Evolutionary conservation across 1,140 invertebrate species (phyloP).

Genomic region (Drosophila sp.): DNA sequence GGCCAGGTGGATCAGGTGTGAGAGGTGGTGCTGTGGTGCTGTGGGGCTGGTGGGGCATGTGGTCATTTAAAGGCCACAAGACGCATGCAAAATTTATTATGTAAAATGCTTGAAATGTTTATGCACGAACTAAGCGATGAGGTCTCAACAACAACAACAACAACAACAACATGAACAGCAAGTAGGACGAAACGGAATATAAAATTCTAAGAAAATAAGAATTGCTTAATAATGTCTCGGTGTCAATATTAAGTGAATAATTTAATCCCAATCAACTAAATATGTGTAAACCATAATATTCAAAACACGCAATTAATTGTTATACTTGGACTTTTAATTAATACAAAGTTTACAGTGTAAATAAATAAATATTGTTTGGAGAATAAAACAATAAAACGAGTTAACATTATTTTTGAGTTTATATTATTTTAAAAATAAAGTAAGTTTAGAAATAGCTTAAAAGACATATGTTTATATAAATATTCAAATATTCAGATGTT

Average conservation of each 20-base stretch:
- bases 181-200: too few relatives aligned
- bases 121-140: not conserved
- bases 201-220: not conserved
- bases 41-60: conserved; percentile 22
- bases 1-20: conserved; percentile 6
- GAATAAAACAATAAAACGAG: too few relatives aligned
- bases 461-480: too few relatives aligned
- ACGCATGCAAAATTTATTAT: conserved; percentile 7
- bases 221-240: not conserved
- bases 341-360: not conserved
- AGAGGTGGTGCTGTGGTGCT: too few relatives aligned
- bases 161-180: too few relatives aligned
- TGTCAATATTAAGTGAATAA: not conserved
- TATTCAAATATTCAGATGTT: too few relatives aligned
- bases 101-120: not conserved
- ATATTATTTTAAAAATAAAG: too few relatives aligned
- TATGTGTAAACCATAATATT: not conserved
- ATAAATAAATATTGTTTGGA: too few relatives aligned
- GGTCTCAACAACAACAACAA: not conserved
- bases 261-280: not conserved
- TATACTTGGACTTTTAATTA: too few relatives aligned
- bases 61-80: conserved; percentile 12
- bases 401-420: too few relatives aligned
- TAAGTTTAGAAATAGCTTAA: too few relatives aligned
- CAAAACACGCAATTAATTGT: not conserved